A percentile compares a stretch with the other conserved stretches of the same genome.
Conservation (phyloP, 2,797 vertebrate species). For the Cryptoprocta ferox region DNA sequence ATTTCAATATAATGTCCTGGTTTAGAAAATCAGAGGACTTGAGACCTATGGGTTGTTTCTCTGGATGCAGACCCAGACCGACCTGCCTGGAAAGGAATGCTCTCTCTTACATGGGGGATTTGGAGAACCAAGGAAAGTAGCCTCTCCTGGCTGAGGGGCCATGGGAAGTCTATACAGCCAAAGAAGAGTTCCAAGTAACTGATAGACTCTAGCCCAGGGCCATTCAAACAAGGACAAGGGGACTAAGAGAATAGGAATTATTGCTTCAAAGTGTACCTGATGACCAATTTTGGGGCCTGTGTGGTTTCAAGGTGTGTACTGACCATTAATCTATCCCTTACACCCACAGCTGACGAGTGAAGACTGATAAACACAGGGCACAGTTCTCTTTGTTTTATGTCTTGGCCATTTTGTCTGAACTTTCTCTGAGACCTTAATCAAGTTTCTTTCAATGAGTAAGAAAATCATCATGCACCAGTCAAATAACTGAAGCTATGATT, state of each 20-base stretch:
- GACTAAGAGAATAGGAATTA: neutral
- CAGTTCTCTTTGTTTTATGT: neutral
- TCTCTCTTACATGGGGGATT: neutral
- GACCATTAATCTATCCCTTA: neutral
- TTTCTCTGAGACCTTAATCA: neutral
- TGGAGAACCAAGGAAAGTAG: neutral
- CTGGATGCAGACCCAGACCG: neutral
- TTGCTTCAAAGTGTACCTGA: neutral
- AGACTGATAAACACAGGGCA: neutral
- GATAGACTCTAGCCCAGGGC: neutral
- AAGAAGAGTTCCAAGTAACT: neutral
- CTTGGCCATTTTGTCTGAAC: neutral
- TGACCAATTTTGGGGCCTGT: neutral
- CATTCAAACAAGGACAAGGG: neutral
- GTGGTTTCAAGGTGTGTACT: neutral
- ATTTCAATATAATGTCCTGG: neutral
- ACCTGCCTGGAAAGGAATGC: neutral
- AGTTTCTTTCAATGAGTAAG: neutral
- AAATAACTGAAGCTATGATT: neutral
- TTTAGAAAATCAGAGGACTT: slow-evolving; percentile 14
- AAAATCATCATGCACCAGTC: neutral
- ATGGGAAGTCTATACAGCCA: neutral
- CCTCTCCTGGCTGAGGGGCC: neutral
- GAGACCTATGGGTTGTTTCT: neutral
- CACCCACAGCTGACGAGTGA: neutral